Percentiles rank a stretch among this genome's conserved stretches.
These are phyloP conservation scores for Carapus acus DNA, from an alignment of 2,797 vertebrate genomes.

Conservation along the genomic window DNA sequence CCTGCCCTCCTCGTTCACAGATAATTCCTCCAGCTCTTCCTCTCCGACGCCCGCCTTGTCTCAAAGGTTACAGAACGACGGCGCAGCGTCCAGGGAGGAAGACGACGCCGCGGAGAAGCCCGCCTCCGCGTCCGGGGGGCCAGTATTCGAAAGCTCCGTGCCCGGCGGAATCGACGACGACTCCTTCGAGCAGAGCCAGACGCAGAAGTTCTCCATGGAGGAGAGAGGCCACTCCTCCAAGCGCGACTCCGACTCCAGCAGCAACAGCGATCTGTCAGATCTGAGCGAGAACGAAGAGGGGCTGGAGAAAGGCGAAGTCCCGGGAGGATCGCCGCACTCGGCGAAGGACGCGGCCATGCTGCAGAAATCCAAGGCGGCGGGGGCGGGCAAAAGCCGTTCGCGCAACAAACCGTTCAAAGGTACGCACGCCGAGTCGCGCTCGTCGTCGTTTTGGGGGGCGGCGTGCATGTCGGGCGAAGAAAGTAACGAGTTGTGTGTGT, in stretches of 20 bases:
- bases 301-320: slow-evolving; percentile 77
- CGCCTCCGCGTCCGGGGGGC: slow-evolving; percentile 67
- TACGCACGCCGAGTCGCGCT: slow-evolving; percentile 44
- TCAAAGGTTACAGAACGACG: slow-evolving; percentile 74
- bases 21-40: slow-evolving; percentile 58
- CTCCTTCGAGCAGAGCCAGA: slow-evolving; percentile 81
- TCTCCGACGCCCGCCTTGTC: slow-evolving; percentile 59
- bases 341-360: slow-evolving; percentile 70
- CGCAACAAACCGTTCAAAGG: slow-evolving; percentile 95
- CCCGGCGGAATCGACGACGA: slow-evolving; percentile 66
- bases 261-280: slow-evolving; percentile 96
- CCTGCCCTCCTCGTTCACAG: slow-evolving; percentile 74
- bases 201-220: slow-evolving; percentile 90
- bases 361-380: slow-evolving; percentile 84
- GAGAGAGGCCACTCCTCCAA: slow-evolving; percentile 86
- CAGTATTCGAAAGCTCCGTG: slow-evolving; percentile 65
- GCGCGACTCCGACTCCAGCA: slow-evolving; percentile 92
- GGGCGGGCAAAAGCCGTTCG: slow-evolving; percentile 83
- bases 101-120: slow-evolving; percentile 72
- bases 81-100: slow-evolving; percentile 74
- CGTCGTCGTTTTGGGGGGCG: background rate
- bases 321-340: slow-evolving; percentile 74
- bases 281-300: slow-evolving; percentile 93
- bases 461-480: background rate
- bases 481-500: slow-evolving; percentile 26